Conservation (phyloP, 30 jellyfish, hydroid and myxozoan genomes). For the Aurelia aurita complex sp. Pacific region DNA sequence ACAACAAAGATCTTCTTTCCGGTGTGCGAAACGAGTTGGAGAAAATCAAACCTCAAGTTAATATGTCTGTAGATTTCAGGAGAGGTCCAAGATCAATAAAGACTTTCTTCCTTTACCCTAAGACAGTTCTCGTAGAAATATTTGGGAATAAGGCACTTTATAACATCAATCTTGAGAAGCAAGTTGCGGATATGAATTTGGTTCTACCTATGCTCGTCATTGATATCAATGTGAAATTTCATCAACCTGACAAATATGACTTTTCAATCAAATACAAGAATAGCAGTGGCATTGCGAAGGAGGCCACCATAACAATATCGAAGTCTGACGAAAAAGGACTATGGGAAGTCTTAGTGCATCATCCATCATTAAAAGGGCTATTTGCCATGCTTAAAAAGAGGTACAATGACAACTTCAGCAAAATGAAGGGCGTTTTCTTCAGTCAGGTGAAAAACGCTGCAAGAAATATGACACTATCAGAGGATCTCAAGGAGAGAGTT, state of each 20-base stretch:
- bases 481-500: background rate
- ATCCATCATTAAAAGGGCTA: slow-evolving; percentile 15
- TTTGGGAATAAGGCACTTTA: slow-evolving; percentile 13
- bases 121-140: background rate
- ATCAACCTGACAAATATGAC: background rate
- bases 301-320: background rate
- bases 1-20: background rate
- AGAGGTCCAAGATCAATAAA: background rate
- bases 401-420: background rate
- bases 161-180: slow-evolving; percentile 9
- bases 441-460: background rate
- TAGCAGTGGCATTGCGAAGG: slow-evolving; percentile 8
- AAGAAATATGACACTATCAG: slow-evolving; percentile 9
- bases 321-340: slow-evolving; percentile 1
- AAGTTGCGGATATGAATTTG: background rate
- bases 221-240: background rate
- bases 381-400: slow-evolving; percentile 5
- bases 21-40: background rate
- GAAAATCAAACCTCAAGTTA: background rate
- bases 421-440: background rate
- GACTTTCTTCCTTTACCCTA: background rate
- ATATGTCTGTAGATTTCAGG: background rate
- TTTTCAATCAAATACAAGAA: slow-evolving; percentile 4
- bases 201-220: background rate
- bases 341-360: slow-evolving; percentile 35